A percentile compares a stretch with the other conserved stretches of the same genome.
Conservation (phyloP, 1,140 invertebrate species). For the Tetranychus cinnabarinus region DNA sequence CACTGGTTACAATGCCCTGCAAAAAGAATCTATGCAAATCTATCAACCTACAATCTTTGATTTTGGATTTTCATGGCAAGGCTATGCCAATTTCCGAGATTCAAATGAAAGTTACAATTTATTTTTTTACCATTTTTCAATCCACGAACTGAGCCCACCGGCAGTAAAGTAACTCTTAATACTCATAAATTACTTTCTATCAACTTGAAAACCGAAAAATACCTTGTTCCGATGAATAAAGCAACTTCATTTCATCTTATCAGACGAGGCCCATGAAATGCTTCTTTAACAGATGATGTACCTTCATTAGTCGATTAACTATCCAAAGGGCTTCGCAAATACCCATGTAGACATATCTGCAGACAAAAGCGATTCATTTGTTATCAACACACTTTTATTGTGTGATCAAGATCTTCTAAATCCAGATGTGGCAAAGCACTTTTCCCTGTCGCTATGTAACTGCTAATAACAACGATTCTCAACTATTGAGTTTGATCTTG, state of each 20-base stretch:
- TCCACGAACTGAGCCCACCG: conserved; percentile 42
- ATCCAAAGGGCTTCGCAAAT: neutral
- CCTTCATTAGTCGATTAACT: conserved; percentile 48
- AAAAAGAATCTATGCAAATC: conserved; percentile 60
- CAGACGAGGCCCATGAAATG: conserved; percentile 67
- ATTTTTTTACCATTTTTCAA: conserved; percentile 56
- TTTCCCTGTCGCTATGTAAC: conserved; percentile 64
- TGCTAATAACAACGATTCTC: conserved; percentile 41
- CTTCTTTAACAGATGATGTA: conserved; percentile 52
- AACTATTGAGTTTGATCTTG: conserved; percentile 41
- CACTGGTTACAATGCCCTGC: too few species aligned
- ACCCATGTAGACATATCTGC: conserved; percentile 7
- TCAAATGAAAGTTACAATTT: conserved; percentile 60
- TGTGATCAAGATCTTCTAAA: conserved; percentile 18
- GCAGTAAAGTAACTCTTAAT: conserved; percentile 39
- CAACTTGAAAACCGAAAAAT: conserved; percentile 23
- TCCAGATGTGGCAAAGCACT: conserved; percentile 54
- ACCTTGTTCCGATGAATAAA: conserved; percentile 21
- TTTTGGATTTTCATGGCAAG: conserved; percentile 77
- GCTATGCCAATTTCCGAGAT: conserved; percentile 75
- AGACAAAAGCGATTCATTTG: conserved; percentile 15
- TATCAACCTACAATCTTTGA: conserved; percentile 48
- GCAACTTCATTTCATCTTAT: conserved; percentile 33
- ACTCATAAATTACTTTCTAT: conserved; percentile 34
- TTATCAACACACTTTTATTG: neutral